Conservation (phyloP, 2,113 vertebrate genomes). For the Erpornis zantholeuca region DNA sequence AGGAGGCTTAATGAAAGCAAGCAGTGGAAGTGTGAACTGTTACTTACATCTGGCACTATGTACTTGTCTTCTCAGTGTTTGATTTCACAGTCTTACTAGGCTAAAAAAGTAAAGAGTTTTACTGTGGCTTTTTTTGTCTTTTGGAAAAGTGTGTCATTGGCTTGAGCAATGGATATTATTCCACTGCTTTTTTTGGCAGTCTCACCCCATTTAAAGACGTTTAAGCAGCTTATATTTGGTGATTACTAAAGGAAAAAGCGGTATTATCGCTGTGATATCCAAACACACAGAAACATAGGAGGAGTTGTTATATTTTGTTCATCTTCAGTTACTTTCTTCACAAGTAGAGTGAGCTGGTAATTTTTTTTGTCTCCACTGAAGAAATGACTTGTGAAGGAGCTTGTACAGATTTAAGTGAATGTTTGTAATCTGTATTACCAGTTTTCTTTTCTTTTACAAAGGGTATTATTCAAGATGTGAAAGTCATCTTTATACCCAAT, state of each 20-base stretch:
- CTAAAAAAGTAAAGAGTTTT: background rate
- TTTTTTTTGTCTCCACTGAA: background rate
- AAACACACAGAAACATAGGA: background rate
- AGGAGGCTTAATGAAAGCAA: background rate
- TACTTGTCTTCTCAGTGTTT: background rate
- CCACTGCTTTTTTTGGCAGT: background rate
- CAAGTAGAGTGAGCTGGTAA: background rate
- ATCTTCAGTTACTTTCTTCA: background rate
- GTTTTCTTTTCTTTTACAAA: conserved; percentile 72
- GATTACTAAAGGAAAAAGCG: background rate
- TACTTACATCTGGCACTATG: background rate
- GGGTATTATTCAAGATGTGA: conserved; percentile 94
- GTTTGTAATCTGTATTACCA: conserved; percentile 23
- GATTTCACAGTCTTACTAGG: background rate
- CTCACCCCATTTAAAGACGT: background rate
- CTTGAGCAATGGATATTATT: background rate
- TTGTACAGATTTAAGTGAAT: background rate
- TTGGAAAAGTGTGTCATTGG: background rate
- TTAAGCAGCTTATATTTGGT: conserved; percentile 13
- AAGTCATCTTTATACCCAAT: conserved; percentile 90
- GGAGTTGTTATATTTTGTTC: background rate
- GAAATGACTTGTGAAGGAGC: background rate
- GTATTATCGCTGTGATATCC: background rate
- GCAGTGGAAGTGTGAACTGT: background rate
- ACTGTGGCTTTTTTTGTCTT: background rate